These are phyloP conservation scores for Beris chalybata DNA, from an alignment of 2,888 invertebrate genomes.

Conservation along the genomic window DNA sequence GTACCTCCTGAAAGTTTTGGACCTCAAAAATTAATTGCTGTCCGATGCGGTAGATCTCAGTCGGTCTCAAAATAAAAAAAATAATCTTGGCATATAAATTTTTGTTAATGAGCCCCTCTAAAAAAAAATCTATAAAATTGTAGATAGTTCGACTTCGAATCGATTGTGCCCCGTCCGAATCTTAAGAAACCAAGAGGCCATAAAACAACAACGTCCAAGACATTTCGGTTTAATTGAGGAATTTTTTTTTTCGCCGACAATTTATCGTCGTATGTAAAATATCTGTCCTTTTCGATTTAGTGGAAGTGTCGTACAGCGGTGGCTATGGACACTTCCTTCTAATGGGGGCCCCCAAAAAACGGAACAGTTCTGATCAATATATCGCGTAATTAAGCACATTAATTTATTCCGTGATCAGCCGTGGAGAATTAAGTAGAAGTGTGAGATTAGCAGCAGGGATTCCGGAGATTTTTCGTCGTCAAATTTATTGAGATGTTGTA, in stretches of 20 bases:
- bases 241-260: conserved; percentile 9
- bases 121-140: conserved; percentile 7
- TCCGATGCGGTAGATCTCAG: conserved; percentile 22
- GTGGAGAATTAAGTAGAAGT: too few relatives aligned
- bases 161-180: conserved; percentile 9
- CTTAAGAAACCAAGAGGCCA: background rate
- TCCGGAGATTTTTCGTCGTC: too few relatives aligned
- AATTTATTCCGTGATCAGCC: too few relatives aligned
- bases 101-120: conserved; percentile 18
- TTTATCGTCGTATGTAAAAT: conserved; percentile 25
- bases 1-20: too few relatives aligned
- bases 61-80: conserved; percentile 5
- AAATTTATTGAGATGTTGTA: too few relatives aligned
- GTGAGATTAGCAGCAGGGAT: too few relatives aligned
- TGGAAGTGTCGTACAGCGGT: conserved; percentile 9
- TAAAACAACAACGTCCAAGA: conserved; percentile 8
- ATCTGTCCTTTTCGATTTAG: conserved; percentile 21
- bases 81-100: conserved; percentile 26
- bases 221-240: conserved; percentile 22
- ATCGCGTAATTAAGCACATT: too few relatives aligned
- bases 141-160: conserved; percentile 19
- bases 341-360: background rate
- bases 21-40: conserved; percentile 7
- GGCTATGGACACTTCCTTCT: background rate
- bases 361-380: too few relatives aligned